phyloP scores from a whole-genome alignment of 2,888 invertebrate genomes.

The Mesopsocus fuscifrons region DNA sequence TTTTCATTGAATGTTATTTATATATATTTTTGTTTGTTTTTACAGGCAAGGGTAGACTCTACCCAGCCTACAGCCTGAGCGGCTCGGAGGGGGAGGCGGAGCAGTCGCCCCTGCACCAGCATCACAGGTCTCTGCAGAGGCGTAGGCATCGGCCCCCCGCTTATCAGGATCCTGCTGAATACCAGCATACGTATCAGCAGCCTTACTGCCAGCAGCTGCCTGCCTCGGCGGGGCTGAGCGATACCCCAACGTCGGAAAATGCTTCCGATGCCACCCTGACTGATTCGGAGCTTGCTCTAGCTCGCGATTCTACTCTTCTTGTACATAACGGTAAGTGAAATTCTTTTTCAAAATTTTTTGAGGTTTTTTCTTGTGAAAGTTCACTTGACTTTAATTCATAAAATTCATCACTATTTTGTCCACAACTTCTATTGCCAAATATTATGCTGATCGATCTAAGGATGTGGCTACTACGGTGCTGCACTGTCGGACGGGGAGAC shows the following conservation, averaged over 20 bases:
- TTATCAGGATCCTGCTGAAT: slow-evolving; percentile 28
- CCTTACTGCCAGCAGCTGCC: slow-evolving; percentile 26
- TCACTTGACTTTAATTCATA: too few relatives aligned
- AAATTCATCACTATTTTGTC: too few relatives aligned
- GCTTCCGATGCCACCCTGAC: slow-evolving; percentile 70
- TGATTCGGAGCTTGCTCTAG: slow-evolving; percentile 64
- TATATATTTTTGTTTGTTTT: slow-evolving; percentile 21
- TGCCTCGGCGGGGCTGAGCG: slow-evolving; percentile 39
- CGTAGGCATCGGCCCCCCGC: slow-evolving; percentile 23
- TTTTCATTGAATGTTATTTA: too few relatives aligned
- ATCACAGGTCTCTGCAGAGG: slow-evolving; percentile 24
- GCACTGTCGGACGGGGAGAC: too few relatives aligned
- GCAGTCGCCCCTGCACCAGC: slow-evolving; percentile 22
- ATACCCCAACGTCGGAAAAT: slow-evolving; percentile 69
- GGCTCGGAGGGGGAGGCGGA: slow-evolving; percentile 52
- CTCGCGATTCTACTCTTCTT: slow-evolving; percentile 60
- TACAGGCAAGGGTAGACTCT: slow-evolving; percentile 58
- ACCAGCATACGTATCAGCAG: slow-evolving; percentile 33
- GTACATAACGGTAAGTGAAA: slow-evolving; percentile 58
- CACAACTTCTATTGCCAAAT: too few relatives aligned
- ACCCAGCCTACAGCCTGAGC: slow-evolving; percentile 62
- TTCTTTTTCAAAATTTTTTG: too few relatives aligned
- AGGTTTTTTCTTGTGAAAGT: too few relatives aligned
- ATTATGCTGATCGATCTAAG: too few relatives aligned
- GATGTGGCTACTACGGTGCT: too few relatives aligned